These are phyloP conservation scores for Pipistrellus kuhlii DNA, from an alignment of 2,797 vertebrate species.

Conservation along the genomic window DNA sequence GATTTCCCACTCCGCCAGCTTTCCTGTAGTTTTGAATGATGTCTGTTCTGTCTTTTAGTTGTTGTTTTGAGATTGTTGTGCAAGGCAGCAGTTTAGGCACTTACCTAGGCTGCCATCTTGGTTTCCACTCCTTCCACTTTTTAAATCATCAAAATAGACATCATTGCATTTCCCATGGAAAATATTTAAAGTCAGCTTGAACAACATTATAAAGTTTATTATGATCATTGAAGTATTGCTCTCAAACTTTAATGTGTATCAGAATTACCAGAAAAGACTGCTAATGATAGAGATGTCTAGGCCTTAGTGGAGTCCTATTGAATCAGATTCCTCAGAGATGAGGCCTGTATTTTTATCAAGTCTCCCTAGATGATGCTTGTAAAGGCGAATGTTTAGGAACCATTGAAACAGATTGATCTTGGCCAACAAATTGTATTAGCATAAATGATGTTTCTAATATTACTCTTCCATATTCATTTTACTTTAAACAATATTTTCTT, in stretches of 20 bases:
- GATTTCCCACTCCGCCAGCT: no score
- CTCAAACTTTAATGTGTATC: background rate
- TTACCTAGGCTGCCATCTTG: no score
- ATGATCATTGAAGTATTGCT: background rate
- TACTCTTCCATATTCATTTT: conserved; percentile 51
- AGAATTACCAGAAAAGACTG: background rate
- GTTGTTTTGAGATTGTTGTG: no score
- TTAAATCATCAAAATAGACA: background rate
- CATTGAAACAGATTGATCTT: background rate
- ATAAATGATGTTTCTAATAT: conserved; percentile 10
- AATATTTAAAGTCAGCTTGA: background rate
- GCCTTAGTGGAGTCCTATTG: background rate
- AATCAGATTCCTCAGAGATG: background rate
- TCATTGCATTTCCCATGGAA: background rate
- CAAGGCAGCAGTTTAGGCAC: no score
- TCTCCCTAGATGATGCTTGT: background rate
- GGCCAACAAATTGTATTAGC: background rate
- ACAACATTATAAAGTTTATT: background rate
- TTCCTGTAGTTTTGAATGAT: no score
- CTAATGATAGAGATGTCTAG: background rate
- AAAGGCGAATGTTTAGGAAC: background rate
- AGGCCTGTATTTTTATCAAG: background rate
- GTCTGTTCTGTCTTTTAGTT: no score
- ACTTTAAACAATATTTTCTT: conserved; percentile 9
- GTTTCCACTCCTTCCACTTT: background rate